These are phyloP conservation scores for Corbicula japonica DNA, from an alignment of 2,888 invertebrate genomes.

Conservation along the genomic window DNA sequence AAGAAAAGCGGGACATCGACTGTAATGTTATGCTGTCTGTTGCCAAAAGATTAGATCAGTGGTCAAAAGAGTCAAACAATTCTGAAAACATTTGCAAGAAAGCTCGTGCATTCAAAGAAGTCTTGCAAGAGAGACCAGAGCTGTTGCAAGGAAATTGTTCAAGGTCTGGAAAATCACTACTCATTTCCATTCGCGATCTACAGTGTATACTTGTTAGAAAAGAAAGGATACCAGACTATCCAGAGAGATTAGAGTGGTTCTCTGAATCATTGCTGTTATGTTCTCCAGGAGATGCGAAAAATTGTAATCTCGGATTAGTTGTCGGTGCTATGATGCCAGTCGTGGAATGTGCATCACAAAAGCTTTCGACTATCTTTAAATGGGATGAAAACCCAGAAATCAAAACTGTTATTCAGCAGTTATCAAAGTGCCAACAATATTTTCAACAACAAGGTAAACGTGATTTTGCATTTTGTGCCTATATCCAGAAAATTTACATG, in stretches of 20 bases:
- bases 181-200: neutral
- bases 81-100: constrained; percentile 2
- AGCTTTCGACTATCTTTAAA: constrained; percentile 35
- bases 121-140: neutral
- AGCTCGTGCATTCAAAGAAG: constrained; percentile 15
- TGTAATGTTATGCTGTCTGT: constrained; percentile 1
- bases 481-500: neutral
- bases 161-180: neutral
- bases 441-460: no score
- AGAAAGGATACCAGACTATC: neutral
- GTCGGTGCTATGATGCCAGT: constrained; percentile 50
- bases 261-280: constrained; percentile 1
- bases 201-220: neutral
- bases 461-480: no score
- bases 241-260: constrained; percentile 13
- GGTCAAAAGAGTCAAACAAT: neutral
- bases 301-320: constrained; percentile 7
- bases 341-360: constrained; percentile 15
- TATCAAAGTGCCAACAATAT: constrained; percentile 20
- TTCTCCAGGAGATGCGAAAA: constrained; percentile 11
- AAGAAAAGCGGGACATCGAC: neutral
- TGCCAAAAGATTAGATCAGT: neutral
- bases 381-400: constrained; percentile 34
- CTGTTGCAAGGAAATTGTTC: neutral
- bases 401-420: constrained; percentile 47